Evolutionary conservation across 2,888 invertebrate species (phyloP).

Genomic region (Campaea margaritaria): DNA sequence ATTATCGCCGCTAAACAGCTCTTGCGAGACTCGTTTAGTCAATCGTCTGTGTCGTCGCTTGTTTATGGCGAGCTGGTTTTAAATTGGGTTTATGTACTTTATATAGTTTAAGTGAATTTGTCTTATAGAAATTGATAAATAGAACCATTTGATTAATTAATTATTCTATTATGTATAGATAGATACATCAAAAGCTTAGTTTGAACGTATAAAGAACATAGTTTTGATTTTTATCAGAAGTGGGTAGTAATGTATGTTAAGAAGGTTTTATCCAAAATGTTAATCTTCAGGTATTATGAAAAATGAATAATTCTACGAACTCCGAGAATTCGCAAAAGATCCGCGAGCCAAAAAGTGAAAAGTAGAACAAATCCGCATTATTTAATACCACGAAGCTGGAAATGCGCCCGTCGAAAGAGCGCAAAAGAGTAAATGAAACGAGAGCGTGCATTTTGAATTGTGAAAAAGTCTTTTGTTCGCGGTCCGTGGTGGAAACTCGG

Average conservation of each 20-base stretch:
- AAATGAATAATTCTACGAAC: conserved; percentile 49
- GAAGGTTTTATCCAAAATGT: conserved; percentile 5
- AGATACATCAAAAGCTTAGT: too few species aligned
- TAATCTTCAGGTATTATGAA: conserved; percentile 40
- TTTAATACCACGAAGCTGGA: conserved; percentile 80
- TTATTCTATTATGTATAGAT: too few species aligned
- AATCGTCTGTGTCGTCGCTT: conserved; percentile 63
- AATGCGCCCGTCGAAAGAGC: conserved; percentile 80
- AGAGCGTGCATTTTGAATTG: conserved; percentile 82
- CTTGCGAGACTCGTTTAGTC: conserved; percentile 69
- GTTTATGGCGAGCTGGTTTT: conserved; percentile 45
- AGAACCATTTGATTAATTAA: too few species aligned
- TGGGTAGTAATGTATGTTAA: neutral
- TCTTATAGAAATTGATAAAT: neutral
- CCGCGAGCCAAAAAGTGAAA: conserved; percentile 64
- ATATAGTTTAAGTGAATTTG: too few species aligned
- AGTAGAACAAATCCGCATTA: conserved; percentile 77
- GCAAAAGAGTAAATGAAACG: conserved; percentile 85
- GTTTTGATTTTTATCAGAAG: too few species aligned
- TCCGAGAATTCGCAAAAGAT: conserved; percentile 54
- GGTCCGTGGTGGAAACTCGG: conserved; percentile 72
- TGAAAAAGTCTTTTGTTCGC: conserved; percentile 83
- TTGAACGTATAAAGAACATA: too few species aligned
- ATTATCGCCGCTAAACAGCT: conserved; percentile 79
- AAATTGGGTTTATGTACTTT: neutral